Evolutionary conservation across 2,797 vertebrate genomes (phyloP), one percentile per base, ranked within the genome.

Genomic region (Balearica regulorum): DNA sequence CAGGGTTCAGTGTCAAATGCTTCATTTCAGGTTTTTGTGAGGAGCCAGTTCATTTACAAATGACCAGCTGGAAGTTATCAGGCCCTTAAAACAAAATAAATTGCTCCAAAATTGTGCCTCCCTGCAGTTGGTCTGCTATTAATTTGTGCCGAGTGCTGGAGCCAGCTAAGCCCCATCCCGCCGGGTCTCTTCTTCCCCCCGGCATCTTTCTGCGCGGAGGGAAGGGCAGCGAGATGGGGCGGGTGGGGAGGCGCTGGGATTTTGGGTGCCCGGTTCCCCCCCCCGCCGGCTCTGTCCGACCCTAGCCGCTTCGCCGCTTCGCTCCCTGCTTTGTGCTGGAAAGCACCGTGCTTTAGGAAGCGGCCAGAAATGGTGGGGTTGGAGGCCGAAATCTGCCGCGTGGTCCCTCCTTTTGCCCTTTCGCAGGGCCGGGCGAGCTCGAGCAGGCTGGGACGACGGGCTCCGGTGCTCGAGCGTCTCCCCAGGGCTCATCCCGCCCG

Each of bases 51-150:
- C 55, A 61, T 85, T 87, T 81, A 90, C 78, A 77, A 33, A 83
- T 70, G 65, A 65, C 70, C 95, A 97, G 93, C 94, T 97, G 95
- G 94, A 87, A 94, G 62, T 85, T 77, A 93, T 95, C 94, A 96
- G 37, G 31, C 55, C 66, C 68, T 95, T 71, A 83, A 89, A 90
- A 43, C 54, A 95, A 82, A 91, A 20, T 64, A 72, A 86, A 91
- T 80, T 35, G 49, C 77, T 37, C 28, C 39, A 46, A 80, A 86
- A 71, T 43, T 44, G 58, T 75, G 51, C 72, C 70, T 90, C 77
- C 44, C 54, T 44, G 81, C 51, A 61, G 90, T 29, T 57, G 76
- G 16, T 58, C 93, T 89, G 93, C 64, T 78, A 75, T 93, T 86
- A 57, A 91, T 93, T 88, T 83, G 65, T 14, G 24, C 69, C 9